Conservation (phyloP, 2,888 invertebrate species). For the Gonocerus acuteangulatus region DNA sequence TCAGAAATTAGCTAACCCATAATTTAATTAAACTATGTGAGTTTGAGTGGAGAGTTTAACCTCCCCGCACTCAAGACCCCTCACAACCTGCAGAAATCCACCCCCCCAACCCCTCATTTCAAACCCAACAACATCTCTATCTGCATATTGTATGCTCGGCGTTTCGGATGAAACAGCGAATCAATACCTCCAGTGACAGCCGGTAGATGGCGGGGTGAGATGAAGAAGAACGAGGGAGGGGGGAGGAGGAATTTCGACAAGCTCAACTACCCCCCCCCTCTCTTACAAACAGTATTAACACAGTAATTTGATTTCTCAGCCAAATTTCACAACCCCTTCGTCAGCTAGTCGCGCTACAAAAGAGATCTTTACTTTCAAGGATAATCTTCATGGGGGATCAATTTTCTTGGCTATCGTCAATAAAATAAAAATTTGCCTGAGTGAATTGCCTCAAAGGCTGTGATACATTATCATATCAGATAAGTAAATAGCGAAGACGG, state of each 20-base stretch:
- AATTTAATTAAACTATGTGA: constrained; percentile 25
- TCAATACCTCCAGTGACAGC: constrained; percentile 16
- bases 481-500: too few relatives aligned
- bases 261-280: constrained; percentile 30
- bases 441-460: too few relatives aligned
- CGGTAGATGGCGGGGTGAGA: not conserved
- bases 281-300: constrained; percentile 33
- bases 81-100: too few relatives aligned
- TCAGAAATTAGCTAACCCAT: constrained; percentile 10
- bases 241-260: constrained; percentile 20
- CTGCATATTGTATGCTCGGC: constrained; percentile 9
- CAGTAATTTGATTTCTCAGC: constrained; percentile 32
- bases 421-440: too few relatives aligned
- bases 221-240: constrained; percentile 4
- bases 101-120: too few relatives aligned
- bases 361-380: too few relatives aligned
- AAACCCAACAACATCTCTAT: not conserved
- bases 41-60: constrained; percentile 1
- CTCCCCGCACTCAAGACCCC: too few relatives aligned
- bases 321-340: constrained; percentile 27
- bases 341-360: not conserved
- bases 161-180: constrained; percentile 5
- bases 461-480: too few relatives aligned
- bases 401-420: too few relatives aligned
- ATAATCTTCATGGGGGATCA: too few relatives aligned